These are phyloP conservation scores for Sigmodon hispidus DNA, from an alignment of 2,113 vertebrate species.

Conservation along the genomic window DNA sequence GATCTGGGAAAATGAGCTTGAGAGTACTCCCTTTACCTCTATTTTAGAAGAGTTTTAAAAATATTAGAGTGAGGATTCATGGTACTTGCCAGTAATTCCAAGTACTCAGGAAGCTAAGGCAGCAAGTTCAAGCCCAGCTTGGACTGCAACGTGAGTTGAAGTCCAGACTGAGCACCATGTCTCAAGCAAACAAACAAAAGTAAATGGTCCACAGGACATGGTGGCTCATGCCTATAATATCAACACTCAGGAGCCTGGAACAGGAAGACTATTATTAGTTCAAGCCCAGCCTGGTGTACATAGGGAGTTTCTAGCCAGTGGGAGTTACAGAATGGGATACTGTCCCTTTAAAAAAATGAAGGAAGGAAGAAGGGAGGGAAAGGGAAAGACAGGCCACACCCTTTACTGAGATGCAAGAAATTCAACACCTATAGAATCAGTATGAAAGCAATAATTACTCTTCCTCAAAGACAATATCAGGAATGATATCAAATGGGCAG, in stretches of 20 bases:
- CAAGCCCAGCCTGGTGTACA: neutral
- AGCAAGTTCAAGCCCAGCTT: neutral
- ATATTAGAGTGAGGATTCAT: neutral
- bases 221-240: neutral
- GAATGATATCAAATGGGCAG: neutral
- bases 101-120: neutral
- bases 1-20: neutral
- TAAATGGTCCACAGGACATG: neutral
- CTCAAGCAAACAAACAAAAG: neutral
- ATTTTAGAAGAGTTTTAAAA: neutral
- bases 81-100: neutral
- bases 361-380: neutral
- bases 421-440: neutral
- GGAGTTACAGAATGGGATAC: neutral
- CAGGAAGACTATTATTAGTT: neutral
- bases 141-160: neutral
- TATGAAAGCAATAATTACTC: neutral
- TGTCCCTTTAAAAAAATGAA: neutral
- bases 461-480: neutral
- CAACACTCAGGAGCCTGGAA: neutral
- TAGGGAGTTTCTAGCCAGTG: neutral
- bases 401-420: slow-evolving; percentile 7
- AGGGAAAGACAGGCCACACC: neutral
- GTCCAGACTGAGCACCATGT: neutral
- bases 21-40: neutral